Evolutionary conservation across 1,140 invertebrate genomes (phyloP).

Genomic region (Zaprionus inermis): DNA sequence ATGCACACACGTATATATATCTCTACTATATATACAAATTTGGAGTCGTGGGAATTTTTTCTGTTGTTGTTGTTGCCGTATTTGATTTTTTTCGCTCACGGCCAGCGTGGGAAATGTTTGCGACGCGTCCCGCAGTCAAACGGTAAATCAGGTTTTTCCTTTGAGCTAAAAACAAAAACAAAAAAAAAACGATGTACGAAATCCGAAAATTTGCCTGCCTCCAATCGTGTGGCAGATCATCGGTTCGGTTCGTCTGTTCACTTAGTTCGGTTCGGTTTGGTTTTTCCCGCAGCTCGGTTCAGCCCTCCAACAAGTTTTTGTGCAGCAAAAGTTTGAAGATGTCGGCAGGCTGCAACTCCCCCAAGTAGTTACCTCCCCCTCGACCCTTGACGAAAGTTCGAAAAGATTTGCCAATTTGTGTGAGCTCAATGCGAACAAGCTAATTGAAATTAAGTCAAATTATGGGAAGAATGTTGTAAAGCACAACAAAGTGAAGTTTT

Average conservation of each 20-base stretch:
- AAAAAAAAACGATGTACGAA: slow-evolving; percentile 23
- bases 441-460: slow-evolving; percentile 31
- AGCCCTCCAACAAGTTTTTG: slow-evolving; percentile 13
- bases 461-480: not conserved
- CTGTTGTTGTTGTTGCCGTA: slow-evolving; percentile 45
- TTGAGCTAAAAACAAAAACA: slow-evolving; percentile 59
- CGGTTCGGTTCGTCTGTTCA: slow-evolving; percentile 26
- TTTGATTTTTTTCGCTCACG: slow-evolving; percentile 54
- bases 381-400: slow-evolving; percentile 5
- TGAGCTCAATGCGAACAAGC: slow-evolving; percentile 3
- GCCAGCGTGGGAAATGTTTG: slow-evolving; percentile 78
- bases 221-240: slow-evolving; percentile 62
- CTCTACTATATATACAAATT: slow-evolving; percentile 77
- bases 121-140: slow-evolving; percentile 57
- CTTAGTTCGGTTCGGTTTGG: slow-evolving; percentile 3
- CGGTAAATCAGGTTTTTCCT: slow-evolving; percentile 80
- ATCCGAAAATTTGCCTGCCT: slow-evolving; percentile 58
- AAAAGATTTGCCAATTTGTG: slow-evolving; percentile 31
- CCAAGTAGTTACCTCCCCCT: not conserved
- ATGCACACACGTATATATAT: slow-evolving; percentile 31
- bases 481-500: too few relatives aligned
- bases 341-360: slow-evolving; percentile 33
- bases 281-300: slow-evolving; percentile 12
- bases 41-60: slow-evolving; percentile 79
- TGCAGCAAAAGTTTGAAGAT: slow-evolving; percentile 9